A percentile compares a stretch with the other conserved stretches of the same genome.
Evolutionary conservation across 2,113 vertebrate genomes (phyloP).

Genomic region (Uria aalge): DNA sequence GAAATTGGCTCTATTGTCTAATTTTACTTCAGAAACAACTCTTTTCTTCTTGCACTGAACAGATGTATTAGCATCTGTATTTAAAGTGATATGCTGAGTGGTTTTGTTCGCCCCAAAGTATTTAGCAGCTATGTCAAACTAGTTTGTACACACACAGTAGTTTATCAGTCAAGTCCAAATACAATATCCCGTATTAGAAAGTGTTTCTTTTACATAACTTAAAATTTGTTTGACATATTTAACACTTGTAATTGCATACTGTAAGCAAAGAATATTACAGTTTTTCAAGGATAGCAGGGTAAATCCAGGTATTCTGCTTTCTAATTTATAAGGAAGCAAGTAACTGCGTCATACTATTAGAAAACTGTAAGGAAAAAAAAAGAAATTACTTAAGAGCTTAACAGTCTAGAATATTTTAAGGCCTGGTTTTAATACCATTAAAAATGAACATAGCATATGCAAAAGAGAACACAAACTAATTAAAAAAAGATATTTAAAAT

Average conservation of each 20-base stretch:
- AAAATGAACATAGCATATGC: neutral
- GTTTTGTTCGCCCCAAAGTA: constrained; percentile 52
- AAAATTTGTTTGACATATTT: constrained; percentile 46
- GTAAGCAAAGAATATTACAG: neutral
- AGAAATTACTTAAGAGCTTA: neutral
- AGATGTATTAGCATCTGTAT: constrained; percentile 55
- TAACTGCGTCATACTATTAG: neutral
- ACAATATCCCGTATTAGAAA: constrained; percentile 16
- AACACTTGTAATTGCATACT: constrained; percentile 16
- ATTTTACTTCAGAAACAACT: constrained; percentile 75
- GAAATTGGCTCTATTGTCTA: constrained; percentile 86
- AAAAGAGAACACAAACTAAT: neutral
- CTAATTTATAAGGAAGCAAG: neutral
- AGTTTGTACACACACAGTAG: constrained; percentile 18
- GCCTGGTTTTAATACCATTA: constrained; percentile 14
- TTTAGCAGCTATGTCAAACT: constrained; percentile 47
- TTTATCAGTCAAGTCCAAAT: constrained; percentile 48
- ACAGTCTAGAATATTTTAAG: neutral
- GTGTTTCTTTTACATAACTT: constrained; percentile 1
- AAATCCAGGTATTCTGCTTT: constrained; percentile 8
- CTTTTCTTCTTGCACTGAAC: constrained; percentile 59
- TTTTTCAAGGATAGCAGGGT: neutral
- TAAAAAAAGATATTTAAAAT: neutral
- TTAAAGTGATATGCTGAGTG: constrained; percentile 59
- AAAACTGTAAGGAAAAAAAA: neutral